Conservation (phyloP, 2,888 invertebrate genomes). For the Hyppa rectilinea region DNA sequence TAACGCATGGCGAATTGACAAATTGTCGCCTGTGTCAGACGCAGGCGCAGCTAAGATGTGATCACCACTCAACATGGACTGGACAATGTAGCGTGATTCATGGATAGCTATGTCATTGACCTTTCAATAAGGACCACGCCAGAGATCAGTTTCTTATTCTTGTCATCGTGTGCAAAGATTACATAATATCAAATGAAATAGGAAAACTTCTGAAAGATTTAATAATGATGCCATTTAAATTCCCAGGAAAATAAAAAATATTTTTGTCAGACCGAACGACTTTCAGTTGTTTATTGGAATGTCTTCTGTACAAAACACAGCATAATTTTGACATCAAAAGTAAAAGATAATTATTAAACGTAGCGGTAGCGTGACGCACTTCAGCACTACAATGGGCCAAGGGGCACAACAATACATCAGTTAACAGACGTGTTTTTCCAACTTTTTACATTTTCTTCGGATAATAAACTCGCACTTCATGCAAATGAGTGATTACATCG, state of each 20-base stretch:
- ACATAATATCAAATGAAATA: background rate
- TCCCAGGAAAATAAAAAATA: background rate
- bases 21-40: conserved; percentile 41
- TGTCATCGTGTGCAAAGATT: background rate
- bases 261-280: background rate
- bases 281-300: background rate
- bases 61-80: conserved; percentile 50
- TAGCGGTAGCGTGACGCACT: conserved; percentile 32
- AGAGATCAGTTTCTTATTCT: background rate
- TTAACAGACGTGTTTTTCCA: conserved; percentile 60
- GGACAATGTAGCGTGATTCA: conserved; percentile 60
- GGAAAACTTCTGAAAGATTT: background rate
- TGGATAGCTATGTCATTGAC: conserved; percentile 20
- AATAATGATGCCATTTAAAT: background rate
- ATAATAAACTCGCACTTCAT: conserved; percentile 60
- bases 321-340: conserved; percentile 7
- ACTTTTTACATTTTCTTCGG: conserved; percentile 54
- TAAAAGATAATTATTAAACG: conserved; percentile 12
- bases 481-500: conserved; percentile 70
- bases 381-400: conserved; percentile 36
- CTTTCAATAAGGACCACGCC: conserved; percentile 5
- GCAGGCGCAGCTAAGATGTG: conserved; percentile 45
- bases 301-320: background rate
- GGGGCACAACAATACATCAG: conserved; percentile 42
- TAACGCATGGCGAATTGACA: conserved; percentile 59